Evolutionary conservation across 2,888 invertebrate genomes (phyloP).

Genomic region (Phalangium opilio): DNA sequence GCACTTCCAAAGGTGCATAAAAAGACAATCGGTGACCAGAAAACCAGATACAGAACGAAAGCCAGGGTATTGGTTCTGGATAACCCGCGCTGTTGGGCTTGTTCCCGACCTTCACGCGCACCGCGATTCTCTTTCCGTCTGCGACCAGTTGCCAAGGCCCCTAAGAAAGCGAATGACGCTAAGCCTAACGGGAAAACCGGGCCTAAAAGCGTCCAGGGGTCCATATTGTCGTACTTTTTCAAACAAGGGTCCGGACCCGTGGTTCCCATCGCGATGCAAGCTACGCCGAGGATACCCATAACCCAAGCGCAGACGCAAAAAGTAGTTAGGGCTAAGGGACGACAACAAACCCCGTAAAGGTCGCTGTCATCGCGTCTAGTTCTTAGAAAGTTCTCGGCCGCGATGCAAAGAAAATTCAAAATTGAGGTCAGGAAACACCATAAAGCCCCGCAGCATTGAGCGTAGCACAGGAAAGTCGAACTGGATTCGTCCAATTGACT

Average conservation of each 20-base stretch:
- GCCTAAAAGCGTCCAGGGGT: slow-evolving; percentile 11
- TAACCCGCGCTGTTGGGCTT: slow-evolving; percentile 16
- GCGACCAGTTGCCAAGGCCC: slow-evolving; percentile 9
- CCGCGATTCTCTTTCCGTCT: slow-evolving; percentile 11
- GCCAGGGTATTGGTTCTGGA: slow-evolving; percentile 17
- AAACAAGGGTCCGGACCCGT: slow-evolving; percentile 12
- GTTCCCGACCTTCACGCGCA: slow-evolving; percentile 16
- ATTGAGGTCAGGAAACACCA: slow-evolving; percentile 15
- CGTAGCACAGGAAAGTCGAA: slow-evolving; percentile 11
- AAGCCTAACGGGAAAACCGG: slow-evolving; percentile 8
- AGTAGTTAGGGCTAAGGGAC: slow-evolving; percentile 10
- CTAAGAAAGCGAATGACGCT: slow-evolving; percentile 8
- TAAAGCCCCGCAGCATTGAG: slow-evolving; percentile 17
- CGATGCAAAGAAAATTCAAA: slow-evolving; percentile 17
- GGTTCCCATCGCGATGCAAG: slow-evolving; percentile 10
- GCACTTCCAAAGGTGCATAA: too few species aligned
- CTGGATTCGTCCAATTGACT: too few species aligned
- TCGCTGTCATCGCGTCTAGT: slow-evolving; percentile 9
- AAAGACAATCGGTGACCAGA: slow-evolving; percentile 18
- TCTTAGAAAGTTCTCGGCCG: slow-evolving; percentile 16
- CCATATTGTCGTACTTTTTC: slow-evolving; percentile 12
- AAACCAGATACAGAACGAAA: slow-evolving; percentile 15
- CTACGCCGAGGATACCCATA: slow-evolving; percentile 8
- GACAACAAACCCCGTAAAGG: slow-evolving; percentile 12
- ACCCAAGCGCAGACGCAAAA: slow-evolving; percentile 15